Conservation (phyloP, 2,888 invertebrate genomes). For the Corythucha ciliata region DNA sequence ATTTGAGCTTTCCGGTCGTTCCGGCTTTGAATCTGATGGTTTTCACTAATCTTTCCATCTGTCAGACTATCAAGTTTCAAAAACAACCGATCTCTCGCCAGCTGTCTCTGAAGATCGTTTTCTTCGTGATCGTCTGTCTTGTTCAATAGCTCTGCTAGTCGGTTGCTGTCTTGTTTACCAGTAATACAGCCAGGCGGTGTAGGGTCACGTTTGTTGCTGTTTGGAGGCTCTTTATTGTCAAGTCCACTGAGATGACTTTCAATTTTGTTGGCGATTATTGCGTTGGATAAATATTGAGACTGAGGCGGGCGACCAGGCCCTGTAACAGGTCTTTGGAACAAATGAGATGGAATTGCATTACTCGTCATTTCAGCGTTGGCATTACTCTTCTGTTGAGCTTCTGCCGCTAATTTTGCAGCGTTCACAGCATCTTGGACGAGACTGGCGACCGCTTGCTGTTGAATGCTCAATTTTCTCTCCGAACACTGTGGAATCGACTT, state of each 20-base stretch:
- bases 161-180: conserved; percentile 13
- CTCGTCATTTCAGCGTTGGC: conserved; percentile 2
- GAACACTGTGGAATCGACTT: conserved; percentile 39
- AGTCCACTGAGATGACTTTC: conserved; percentile 12
- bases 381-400: conserved; percentile 21
- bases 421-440: conserved; percentile 34
- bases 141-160: conserved; percentile 12
- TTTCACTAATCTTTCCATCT: conserved; percentile 12
- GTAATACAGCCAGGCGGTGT: conserved; percentile 8
- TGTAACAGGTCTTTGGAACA: conserved; percentile 15
- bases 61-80: too few species aligned
- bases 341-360: conserved; percentile 4
- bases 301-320: conserved; percentile 16
- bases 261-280: conserved; percentile 21
- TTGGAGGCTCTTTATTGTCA: conserved; percentile 12
- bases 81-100: conserved; percentile 2
- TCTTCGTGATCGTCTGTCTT: conserved; percentile 13
- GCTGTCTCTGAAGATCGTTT: conserved; percentile 7
- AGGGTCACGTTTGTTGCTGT: conserved; percentile 18
- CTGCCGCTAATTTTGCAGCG: conserved; percentile 27
- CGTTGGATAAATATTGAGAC: conserved; percentile 18
- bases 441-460: conserved; percentile 33
- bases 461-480: conserved; percentile 31
- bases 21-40: conserved; percentile 7
- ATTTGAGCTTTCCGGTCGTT: not conserved